Evolutionary conservation across 2,888 invertebrate species (phyloP), one percentile per base, ranked within the genome.

Genomic region (Agonopterix heracliana): DNA sequence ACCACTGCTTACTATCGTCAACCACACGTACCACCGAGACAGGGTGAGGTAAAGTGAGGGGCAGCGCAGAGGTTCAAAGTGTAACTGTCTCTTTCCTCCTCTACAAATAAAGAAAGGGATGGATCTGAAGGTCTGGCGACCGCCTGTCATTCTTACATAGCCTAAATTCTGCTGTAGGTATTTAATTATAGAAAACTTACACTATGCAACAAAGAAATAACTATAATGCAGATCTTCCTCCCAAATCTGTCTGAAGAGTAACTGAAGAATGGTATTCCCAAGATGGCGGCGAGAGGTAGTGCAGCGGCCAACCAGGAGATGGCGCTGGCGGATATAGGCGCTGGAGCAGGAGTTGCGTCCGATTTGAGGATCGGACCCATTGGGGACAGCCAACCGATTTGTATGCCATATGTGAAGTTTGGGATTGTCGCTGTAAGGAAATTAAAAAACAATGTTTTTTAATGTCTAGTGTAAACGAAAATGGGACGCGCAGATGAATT

Each of bases 311-410:
- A 69, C 87, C 89, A 88, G 0, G 89, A 78, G 40, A 88, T 68
- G 54, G 81, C 79, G 51, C 63, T 68, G 50, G 72, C 66, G 0
- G 71, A 64, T 48, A 90, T 61, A 0, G 81, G 77, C 34, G 56
- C 54, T 0, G 60, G 60, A 11, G 84, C 70, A 1, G 86, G 84
- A 1, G 69, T 11, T 1, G 13, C 43, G 0, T 57, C 46, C 0
- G 86, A 81, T 55, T 82, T 74, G 49, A 90, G 74, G 12, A 85
- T 66, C 0, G 78, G 78, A 0, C 86, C 74, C 65, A 86, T 87
- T 0, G 90, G 89, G 0, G 90, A 89, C 2, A 89, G 66, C 89
- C 90, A 90, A 26, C 90, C 90, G 9, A 88, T 78, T 54, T 85
- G 84, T 17, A 84, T 81, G 34, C 90, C 90, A 47, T 89, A 82